Evolutionary conservation across 2,888 invertebrate species (phyloP).

Genomic region (Polia nebulosa): DNA sequence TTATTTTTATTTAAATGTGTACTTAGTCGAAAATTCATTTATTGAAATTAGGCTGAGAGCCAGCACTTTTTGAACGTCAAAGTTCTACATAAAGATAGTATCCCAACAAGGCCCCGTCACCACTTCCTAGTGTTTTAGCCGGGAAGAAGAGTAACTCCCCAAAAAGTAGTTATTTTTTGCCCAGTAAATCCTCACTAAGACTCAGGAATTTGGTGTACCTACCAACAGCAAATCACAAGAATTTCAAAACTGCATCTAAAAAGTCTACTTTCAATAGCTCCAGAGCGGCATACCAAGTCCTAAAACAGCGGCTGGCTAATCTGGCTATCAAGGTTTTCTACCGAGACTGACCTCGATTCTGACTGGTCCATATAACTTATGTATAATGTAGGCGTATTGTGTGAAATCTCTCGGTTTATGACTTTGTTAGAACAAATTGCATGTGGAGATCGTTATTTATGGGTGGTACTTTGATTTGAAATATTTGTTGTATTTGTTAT

Average conservation of each 20-base stretch:
- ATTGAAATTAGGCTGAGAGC: too few species aligned
- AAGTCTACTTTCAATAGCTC: not conserved
- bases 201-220: not conserved
- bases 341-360: conserved; percentile 68
- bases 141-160: too few species aligned
- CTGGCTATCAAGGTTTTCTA: conserved; percentile 68
- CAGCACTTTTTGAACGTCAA: too few species aligned
- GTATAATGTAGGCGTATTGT: conserved; percentile 54
- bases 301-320: conserved; percentile 30
- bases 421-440: conserved; percentile 36
- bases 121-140: too few species aligned
- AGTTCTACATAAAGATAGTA: too few species aligned
- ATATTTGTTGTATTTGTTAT: not conserved
- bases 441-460: not conserved
- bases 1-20: too few species aligned
- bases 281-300: not conserved
- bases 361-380: conserved; percentile 50
- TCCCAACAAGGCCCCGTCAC: too few species aligned
- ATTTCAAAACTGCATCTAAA: conserved; percentile 6
- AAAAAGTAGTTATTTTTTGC: too few species aligned
- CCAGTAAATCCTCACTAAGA: too few species aligned
- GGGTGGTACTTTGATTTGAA: not conserved
- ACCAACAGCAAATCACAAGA: not conserved
- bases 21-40: too few species aligned
- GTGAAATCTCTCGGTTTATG: conserved; percentile 41